Evolutionary conservation across 2,113 vertebrate genomes (phyloP), one percentile per base, ranked within the genome.

Genomic region (Lutjanus erythropterus): DNA sequence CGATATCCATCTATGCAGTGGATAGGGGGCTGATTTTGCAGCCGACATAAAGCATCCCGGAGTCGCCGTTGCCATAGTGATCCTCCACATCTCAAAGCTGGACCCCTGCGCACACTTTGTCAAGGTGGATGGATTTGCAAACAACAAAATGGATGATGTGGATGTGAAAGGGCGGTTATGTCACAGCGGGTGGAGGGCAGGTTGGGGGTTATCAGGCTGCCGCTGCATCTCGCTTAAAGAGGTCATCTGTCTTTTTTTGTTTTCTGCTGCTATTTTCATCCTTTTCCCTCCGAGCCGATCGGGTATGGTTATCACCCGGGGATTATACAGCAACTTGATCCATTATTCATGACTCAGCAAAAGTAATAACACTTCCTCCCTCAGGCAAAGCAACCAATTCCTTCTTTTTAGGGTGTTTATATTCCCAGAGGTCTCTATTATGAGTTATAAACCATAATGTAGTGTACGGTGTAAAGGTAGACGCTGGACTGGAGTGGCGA

Each of bases 281-380:
- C 16, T 58, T 29, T 53, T 19, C 55, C 55, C 75, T 68, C 50
- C 53, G 16, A n/a, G 8, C 68, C 68, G 70, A 84, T 83, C 16
- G 53, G 7, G 29, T 58, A 71, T n/a, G n/a, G 71, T 87, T 79
- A 89, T 88, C 77, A 60, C 59, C 75, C 74, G 23, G 74, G 69
- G 78, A 87, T 89, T 90, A 89, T 83, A 67, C 71, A 80, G 80
- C 82, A 85, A 88, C 83, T 61, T 25, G 33, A 86, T 92, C 68
- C 81, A 92, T 93, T 90, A 92, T 92, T 91, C 83, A 93, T 88
- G 86, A 92, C 66, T 91, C 86, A 91, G 88, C 88, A 90, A 76
- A 90, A 91, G 83, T 77, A 87, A 87, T 86, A 88, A 91, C 58
- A 68, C 47, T 65, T 81, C 52, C 85, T 85, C 74, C 29, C 12